A percentile compares a stretch with the other conserved stretches of the same genome.
Evolutionary conservation across 2,113 vertebrate species (phyloP).

Genomic region (Baryphthengus martii): DNA sequence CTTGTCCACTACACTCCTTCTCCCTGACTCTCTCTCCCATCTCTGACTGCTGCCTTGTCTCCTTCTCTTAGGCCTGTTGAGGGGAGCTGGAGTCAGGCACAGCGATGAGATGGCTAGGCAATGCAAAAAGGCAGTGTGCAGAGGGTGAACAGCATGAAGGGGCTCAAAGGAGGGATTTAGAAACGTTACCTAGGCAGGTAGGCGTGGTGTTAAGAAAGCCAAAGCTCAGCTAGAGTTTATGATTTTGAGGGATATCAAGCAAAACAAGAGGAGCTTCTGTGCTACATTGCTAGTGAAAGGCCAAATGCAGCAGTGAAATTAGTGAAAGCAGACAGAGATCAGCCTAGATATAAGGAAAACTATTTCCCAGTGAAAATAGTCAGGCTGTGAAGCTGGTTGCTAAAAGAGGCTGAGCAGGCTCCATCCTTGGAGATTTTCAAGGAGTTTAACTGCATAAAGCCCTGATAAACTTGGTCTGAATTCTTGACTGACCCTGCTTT

Average conservation of each 20-base stretch:
- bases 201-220: not conserved
- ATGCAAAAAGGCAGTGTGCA: not conserved
- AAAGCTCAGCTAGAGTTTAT: not conserved
- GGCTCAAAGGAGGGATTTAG: not conserved
- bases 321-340: not conserved
- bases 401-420: not conserved
- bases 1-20: not conserved
- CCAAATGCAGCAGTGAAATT: not conserved
- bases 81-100: not conserved
- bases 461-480: not conserved
- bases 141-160: not conserved
- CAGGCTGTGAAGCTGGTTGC: not conserved
- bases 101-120: too few species aligned
- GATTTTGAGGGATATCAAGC: not conserved
- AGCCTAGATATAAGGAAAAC: not conserved
- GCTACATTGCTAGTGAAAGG: accelerated
- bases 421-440: not conserved
- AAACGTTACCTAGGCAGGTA: not conserved
- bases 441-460: not conserved
- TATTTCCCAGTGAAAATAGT: not conserved
- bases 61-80: not conserved
- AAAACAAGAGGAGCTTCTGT: not conserved
- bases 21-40: not conserved
- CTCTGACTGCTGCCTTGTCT: not conserved
- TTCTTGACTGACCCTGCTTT: not conserved